Base-by-base conservation (phyloP, 2,797 vertebrate genomes). In the Centropyge bicolor region DNA sequence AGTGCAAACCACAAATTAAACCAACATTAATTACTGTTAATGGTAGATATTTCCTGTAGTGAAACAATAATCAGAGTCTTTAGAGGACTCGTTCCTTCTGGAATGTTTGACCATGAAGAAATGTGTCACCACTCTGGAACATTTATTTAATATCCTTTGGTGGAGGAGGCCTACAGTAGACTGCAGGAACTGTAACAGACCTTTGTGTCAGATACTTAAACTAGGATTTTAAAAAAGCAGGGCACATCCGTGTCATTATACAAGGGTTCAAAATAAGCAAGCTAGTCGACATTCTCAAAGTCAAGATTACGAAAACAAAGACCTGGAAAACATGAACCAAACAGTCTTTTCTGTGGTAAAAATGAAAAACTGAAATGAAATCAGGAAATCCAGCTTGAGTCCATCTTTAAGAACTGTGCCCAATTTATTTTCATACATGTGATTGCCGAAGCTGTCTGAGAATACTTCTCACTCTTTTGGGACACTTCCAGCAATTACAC, bases 121-220 rank as follows among this genome's bases (percentile, higher is more conserved):
- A 43, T 49, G n/a, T 43, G 8, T 79, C 22, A 17, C n/a, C 22
- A 35, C 19, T 35, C 22, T 31, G 6, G 40, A 27, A 52, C 8
- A 17, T 75, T 43, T 68, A 63, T 74, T 83, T 51, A 36, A 22
- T 24, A 9, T 70, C 36, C 41, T 35, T 20, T 51, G 19, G 9
- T 43, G 67, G 10, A 24, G 16, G 19, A 72, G 9, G 38, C 6
- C 19, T 1, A 24, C 48, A 17, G 36, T 13, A 22, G 5, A 67
- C 12, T 2, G 52, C 27, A 51, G 45, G 7, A 83, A 19, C 24
- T 13, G 7, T 31, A 9, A 45, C 27, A 38, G 12, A 27, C n/a
- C 10, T 40, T 67, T 43, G 54, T 4, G 46, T 22, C 38, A 65
- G 16, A 71, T 24, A 62, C 35, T 35, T 48, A 10, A 20, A 59